Conservation (phyloP, 2,888 invertebrate genomes). For the Callyntrura sp. region DNA sequence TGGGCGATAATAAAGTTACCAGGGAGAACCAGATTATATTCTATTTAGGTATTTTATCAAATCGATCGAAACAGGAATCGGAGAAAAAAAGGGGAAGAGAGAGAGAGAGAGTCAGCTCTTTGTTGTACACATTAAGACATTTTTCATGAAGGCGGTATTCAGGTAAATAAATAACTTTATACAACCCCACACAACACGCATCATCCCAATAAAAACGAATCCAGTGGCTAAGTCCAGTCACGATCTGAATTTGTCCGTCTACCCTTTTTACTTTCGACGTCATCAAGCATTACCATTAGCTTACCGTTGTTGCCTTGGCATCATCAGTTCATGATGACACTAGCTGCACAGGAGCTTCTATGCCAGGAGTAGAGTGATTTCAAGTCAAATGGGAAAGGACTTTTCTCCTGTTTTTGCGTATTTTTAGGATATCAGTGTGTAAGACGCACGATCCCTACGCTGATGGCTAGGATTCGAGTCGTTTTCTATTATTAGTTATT, state of each 20-base stretch:
- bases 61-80: neutral
- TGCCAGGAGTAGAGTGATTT: no score
- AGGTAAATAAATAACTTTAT: conserved; percentile 9
- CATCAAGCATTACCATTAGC: conserved; percentile 18
- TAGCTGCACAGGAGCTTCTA: neutral
- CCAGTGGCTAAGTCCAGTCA: conserved; percentile 11
- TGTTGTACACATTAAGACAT: conserved; percentile 34
- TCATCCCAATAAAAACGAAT: neutral
- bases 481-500: no score
- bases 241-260: conserved; percentile 8
- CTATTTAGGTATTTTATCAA: neutral
- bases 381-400: no score
- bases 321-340: neutral
- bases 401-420: no score
- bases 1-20: neutral
- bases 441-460: no score
- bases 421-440: neutral
- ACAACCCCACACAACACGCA: neutral
- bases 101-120: neutral
- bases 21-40: conserved; percentile 11
- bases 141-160: conserved; percentile 6
- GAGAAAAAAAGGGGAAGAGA: neutral
- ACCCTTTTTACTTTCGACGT: conserved; percentile 13
- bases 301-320: neutral
- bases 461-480: no score